Percentiles rank a stretch among this genome's conserved stretches.
Conservation (phyloP, 2,888 invertebrate species). For the Entomobrya proxima region DNA sequence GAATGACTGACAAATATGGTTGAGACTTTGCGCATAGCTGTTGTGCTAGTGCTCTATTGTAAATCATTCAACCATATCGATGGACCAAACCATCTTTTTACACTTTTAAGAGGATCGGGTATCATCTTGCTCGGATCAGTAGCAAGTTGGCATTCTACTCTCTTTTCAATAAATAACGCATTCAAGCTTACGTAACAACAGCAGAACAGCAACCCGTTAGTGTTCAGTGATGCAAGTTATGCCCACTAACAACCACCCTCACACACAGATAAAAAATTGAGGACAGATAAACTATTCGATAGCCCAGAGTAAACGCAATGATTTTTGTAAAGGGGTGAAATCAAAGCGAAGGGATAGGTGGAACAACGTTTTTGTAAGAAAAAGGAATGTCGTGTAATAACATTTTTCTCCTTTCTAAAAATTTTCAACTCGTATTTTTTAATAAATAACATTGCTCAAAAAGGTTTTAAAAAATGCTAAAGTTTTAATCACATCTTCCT, state of each 20-base stretch:
- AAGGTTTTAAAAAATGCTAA: not conserved
- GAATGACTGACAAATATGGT: conserved; percentile 36
- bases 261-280: conserved; percentile 47
- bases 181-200: conserved; percentile 30
- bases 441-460: not conserved
- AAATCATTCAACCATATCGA: conserved; percentile 51
- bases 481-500: not conserved
- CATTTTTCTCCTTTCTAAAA: not conserved
- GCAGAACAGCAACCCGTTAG: conserved; percentile 56
- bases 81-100: conserved; percentile 28
- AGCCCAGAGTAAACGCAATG: not conserved
- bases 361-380: conserved; percentile 24
- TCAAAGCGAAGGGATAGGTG: not conserved
- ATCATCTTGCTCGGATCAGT: conserved; percentile 24
- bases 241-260: conserved; percentile 15
- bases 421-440: not conserved
- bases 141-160: conserved; percentile 8
- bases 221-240: conserved; percentile 41
- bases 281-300: conserved; percentile 38
- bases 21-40: not conserved
- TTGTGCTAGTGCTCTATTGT: conserved; percentile 41
- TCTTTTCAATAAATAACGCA: conserved; percentile 50
- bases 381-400: conserved; percentile 27
- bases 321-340: conserved; percentile 12
- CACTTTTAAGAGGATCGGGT: conserved; percentile 35